Base-by-base conservation (phyloP, 2,113 vertebrate species). In the Cavia aperea region DNA sequence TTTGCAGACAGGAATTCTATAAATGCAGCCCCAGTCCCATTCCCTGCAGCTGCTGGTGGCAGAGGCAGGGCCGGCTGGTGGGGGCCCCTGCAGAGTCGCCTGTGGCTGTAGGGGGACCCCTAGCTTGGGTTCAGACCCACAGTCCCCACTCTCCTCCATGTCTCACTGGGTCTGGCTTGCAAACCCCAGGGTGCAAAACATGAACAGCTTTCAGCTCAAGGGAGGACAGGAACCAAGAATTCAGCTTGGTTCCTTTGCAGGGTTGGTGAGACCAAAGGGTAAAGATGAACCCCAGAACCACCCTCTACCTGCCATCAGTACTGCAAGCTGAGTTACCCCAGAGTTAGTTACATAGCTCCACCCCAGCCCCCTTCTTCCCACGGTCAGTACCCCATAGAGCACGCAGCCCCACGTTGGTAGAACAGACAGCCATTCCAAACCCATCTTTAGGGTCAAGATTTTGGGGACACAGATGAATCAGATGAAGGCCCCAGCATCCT, bases 1-100 rank as follows among this genome's bases (percentile, higher is more conserved):
- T 96, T 95, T 96, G 96, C 96, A 97, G 98, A 97, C 97, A 98
- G 95, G 97, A 97, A 98, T 97, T 97, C 97, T 95, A 96, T 95
- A 97, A 97, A 97, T 95, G 96, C 95, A 97, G 93, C 72, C 90
- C 94, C 36, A 49, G 68, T 43, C 78, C 93, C 63, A 56, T 72
- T 90, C 92, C 93, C 65, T 19, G 39, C 91, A 92, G 90, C 95
- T 94, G 97, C 96, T 86, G 89, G 94, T 88, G 96, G 94, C 93
- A 56, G 87, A 93, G 88, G 94, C 94, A 95, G 96, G 81, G 46
- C 92, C 3, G 95, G 94, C 73, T 24, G 92, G 33, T 10, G 54
- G 75, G 95, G 81, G 21, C 60, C 56, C 89, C 15, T 77, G 36
- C 75, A 88, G 68, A 92, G 79, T 79, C 15, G 36, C 65, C 90